A percentile compares a stretch with the other conserved stretches of the same genome.
These are phyloP conservation scores for Ailuropoda melanoleuca DNA, from an alignment of 2,113 vertebrate genomes.

Conservation along the genomic window DNA sequence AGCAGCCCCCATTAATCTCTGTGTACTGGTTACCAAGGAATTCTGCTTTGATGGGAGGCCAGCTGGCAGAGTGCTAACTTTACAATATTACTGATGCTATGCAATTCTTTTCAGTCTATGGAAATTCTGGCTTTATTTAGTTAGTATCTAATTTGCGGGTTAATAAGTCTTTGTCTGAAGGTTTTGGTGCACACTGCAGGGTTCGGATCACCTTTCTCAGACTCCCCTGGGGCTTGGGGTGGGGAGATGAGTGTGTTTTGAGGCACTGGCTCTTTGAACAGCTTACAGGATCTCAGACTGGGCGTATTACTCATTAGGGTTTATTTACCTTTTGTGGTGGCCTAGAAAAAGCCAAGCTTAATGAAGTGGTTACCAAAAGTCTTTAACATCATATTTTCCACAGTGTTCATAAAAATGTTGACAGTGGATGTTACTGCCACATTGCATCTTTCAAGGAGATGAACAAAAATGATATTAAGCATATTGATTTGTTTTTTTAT, in stretches of 20 bases:
- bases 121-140: constrained; percentile 69
- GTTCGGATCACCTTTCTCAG: constrained; percentile 66
- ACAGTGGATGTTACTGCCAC: constrained; percentile 63
- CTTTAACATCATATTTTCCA: constrained; percentile 77
- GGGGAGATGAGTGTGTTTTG: neutral
- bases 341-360: constrained; percentile 73
- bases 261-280: constrained; percentile 53
- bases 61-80: neutral
- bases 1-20: neutral
- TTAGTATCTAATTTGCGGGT: constrained; percentile 61
- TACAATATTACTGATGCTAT: neutral
- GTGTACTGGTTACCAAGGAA: constrained; percentile 27
- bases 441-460: constrained; percentile 63
- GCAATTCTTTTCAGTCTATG: constrained; percentile 38
- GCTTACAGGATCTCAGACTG: constrained; percentile 63
- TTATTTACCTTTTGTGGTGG: constrained; percentile 79
- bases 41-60: constrained; percentile 47
- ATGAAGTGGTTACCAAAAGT: constrained; percentile 75
- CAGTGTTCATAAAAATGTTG: constrained; percentile 74
- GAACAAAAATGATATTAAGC: constrained; percentile 51
- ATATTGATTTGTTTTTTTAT: constrained; percentile 24
- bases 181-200: constrained; percentile 29
- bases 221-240: constrained; percentile 34
- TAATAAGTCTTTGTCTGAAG: constrained; percentile 74
- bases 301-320: constrained; percentile 72